Evolutionary conservation across 2,113 vertebrate species (phyloP).

Genomic region (Odocoileus hemionus): DNA sequence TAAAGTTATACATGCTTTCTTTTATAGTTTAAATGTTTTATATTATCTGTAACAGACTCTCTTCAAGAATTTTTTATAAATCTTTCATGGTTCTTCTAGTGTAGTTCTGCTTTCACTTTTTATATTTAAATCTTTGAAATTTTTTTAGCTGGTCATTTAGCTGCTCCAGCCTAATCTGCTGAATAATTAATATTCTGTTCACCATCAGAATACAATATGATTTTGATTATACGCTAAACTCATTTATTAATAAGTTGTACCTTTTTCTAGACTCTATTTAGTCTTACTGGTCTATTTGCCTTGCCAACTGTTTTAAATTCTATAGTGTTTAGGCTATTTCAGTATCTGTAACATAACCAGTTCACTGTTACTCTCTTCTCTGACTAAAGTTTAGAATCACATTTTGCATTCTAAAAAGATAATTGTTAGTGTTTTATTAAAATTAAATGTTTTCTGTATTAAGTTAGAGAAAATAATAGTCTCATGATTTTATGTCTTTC

Average conservation of each 20-base stretch:
- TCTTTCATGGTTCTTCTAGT: neutral
- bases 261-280: neutral
- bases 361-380: neutral
- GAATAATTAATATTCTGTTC: neutral
- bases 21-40: neutral
- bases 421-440: neutral
- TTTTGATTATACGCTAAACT: neutral
- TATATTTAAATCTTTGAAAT: neutral
- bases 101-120: neutral
- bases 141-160: neutral
- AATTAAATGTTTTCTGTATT: neutral
- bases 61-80: neutral
- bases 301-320: neutral
- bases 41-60: neutral
- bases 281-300: neutral
- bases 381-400: neutral
- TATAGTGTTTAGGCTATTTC: neutral
- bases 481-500: neutral
- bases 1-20: neutral
- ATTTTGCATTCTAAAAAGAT: neutral
- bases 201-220: neutral
- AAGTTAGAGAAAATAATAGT: neutral
- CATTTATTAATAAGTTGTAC: neutral
- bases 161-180: neutral
- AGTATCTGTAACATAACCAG: neutral